Base-by-base conservation (phyloP, 2,113 vertebrate genomes). In the Perognathus longimembris region DNA sequence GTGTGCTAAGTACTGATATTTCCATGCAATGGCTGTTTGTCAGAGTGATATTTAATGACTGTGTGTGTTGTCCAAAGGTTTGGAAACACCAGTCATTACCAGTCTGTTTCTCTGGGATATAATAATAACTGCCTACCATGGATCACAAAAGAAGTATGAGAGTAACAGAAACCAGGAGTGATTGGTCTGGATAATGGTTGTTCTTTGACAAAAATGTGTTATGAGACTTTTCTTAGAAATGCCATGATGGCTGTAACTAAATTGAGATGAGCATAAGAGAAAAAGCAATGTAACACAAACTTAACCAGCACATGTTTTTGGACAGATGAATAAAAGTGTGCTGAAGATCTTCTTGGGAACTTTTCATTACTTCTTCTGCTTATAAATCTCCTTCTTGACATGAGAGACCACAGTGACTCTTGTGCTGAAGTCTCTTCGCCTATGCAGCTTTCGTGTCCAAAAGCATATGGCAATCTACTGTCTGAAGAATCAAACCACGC, bases 401-500 rank as follows among this genome's bases (percentile, higher is more conserved):
- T 5, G 9, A 36, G 24, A 82, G 54, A 64, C 11, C 22, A 36
- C 38, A 26, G 42, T 17, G 64, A 54, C 54, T 45, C 85, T 54
- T 32, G 11, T 8, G 20, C 32, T 40, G 69, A 36, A 28, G 61
- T 45, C 12, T 67, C 36, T 77, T 61, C 5, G 14, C 28, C 42
- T n/a, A 3, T 5, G 14, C n/a, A 73, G 42, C 24, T 6, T 22
- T 21, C 34, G 42, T 36, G 22, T 2, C 18, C 17, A 10, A 30
- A 28, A 73, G 40, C 10, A 14, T 0, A 12, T 0, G 59, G 24
- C 36, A 20, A 7, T 12, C n/a, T 12, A 1, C 12, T 21, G 21
- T 82, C 73, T 7, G 22, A 17, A 54, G 78, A 78, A 50, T 57
- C 11, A 61, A 38, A 38, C 50, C 50, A 2, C 12, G 34, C 74